Percentiles rank a stretch among this genome's conserved stretches.
Evolutionary conservation across 1,140 invertebrate species (phyloP).

Genomic region (Nymphalis io): DNA sequence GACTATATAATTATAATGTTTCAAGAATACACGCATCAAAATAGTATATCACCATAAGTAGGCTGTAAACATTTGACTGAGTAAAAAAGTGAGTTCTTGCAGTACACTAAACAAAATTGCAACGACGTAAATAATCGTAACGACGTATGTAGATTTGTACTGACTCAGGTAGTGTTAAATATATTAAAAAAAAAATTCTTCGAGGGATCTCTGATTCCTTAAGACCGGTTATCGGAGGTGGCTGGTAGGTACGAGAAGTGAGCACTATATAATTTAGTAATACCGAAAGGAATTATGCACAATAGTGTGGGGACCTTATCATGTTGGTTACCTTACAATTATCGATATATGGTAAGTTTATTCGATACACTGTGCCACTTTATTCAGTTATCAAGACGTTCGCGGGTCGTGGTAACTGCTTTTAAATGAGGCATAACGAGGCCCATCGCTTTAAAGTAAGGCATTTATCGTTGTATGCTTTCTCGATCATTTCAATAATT

Average conservation of each 20-base stretch:
- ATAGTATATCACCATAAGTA: too few relatives aligned
- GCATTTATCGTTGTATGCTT: conserved; percentile 55
- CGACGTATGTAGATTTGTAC: too few relatives aligned
- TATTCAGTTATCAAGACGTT: conserved; percentile 58
- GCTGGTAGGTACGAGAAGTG: conserved; percentile 30
- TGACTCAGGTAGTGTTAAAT: too few relatives aligned
- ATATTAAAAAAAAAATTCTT: too few relatives aligned
- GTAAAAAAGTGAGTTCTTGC: too few relatives aligned
- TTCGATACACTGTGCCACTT: conserved; percentile 56
- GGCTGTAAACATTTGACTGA: too few relatives aligned
- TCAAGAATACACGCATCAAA: too few relatives aligned
- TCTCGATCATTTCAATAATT: conserved; percentile 39
- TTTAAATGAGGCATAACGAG: conserved; percentile 66
- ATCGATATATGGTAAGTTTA: conserved; percentile 57
- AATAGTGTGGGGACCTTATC: conserved; percentile 67
- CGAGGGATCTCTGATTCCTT: conserved; percentile 17
- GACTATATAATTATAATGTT: too few relatives aligned
- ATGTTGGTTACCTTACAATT: conserved; percentile 65
- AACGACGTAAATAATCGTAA: too few relatives aligned
- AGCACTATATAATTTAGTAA: conserved; percentile 68
- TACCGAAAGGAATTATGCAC: conserved; percentile 68
- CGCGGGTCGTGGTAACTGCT: conserved; percentile 59
- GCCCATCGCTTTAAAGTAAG: conserved; percentile 43
- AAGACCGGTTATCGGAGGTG: conserved; percentile 45
- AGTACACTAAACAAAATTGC: too few relatives aligned